A percentile compares a stretch with the other conserved stretches of the same genome.
Evolutionary conservation across 2,888 invertebrate genomes (phyloP).

Genomic region (Amblyjoppa proteus): DNA sequence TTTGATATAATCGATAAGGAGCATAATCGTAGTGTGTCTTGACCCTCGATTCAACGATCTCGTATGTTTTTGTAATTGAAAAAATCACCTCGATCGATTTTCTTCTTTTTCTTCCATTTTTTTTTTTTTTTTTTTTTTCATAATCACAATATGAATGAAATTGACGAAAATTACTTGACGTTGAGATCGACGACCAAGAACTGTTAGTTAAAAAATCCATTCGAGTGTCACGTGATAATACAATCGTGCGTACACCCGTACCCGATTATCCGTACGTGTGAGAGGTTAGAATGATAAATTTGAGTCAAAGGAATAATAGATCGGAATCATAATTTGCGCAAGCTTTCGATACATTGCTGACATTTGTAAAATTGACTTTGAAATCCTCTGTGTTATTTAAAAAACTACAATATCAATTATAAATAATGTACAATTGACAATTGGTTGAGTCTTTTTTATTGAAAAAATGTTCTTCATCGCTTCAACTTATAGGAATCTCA

Average conservation of each 20-base stretch:
- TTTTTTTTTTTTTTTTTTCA: conserved; percentile 35
- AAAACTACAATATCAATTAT: not conserved
- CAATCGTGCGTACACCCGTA: conserved; percentile 42
- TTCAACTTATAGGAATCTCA: not conserved
- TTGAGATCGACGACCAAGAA: conserved; percentile 27
- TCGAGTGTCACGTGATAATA: conserved; percentile 57
- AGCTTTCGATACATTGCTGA: not conserved
- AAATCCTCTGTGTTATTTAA: not conserved
- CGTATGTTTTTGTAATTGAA: not conserved
- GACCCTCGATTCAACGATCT: conserved; percentile 42
- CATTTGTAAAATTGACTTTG: not conserved
- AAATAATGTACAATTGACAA: not conserved
- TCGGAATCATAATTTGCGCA: not conserved
- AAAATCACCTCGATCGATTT: conserved; percentile 19
- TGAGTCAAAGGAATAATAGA: conserved; percentile 12
- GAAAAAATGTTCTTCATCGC: not conserved
- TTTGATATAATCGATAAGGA: conserved; percentile 62
- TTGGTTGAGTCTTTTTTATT: not conserved
- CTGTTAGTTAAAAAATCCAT: conserved; percentile 22
- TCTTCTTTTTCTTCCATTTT: conserved; percentile 13
- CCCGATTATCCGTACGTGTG: conserved; percentile 47
- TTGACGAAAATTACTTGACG: not conserved
- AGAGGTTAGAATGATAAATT: conserved; percentile 12
- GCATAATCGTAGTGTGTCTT: conserved; percentile 54
- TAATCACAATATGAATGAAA: conserved; percentile 17